Evolutionary conservation across 2,797 vertebrate genomes (phyloP).

Genomic region (Pampus argenteus): DNA sequence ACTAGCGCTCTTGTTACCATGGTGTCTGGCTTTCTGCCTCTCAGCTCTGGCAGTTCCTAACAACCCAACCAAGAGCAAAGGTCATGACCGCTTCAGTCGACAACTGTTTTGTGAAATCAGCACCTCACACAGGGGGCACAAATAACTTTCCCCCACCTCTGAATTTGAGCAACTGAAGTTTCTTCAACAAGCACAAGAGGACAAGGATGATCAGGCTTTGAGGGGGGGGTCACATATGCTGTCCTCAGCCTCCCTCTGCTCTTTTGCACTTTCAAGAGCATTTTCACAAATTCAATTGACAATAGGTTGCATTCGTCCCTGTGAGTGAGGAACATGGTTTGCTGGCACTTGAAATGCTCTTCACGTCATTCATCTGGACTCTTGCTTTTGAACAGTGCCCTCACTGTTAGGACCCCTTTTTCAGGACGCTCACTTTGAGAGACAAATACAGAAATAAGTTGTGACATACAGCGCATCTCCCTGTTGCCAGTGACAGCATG

Average conservation of each 20-base stretch:
- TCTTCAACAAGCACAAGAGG: constrained; percentile 43
- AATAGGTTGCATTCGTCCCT: constrained; percentile 76
- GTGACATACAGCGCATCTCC: constrained; percentile 49
- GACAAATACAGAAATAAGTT: constrained; percentile 62
- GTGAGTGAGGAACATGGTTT: constrained; percentile 68
- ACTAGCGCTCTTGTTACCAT: constrained; percentile 61
- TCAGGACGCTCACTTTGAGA: constrained; percentile 67
- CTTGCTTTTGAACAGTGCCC: constrained; percentile 73
- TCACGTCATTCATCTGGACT: constrained; percentile 62
- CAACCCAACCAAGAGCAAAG: constrained; percentile 67
- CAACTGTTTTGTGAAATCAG: constrained; percentile 79
- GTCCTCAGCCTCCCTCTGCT: constrained; percentile 42
- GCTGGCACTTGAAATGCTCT: constrained; percentile 74
- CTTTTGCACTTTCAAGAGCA: constrained; percentile 49
- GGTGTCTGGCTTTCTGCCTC: constrained; percentile 65
- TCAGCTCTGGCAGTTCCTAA: constrained; percentile 61
- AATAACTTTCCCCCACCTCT: constrained; percentile 75
- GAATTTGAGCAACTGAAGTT: constrained; percentile 55
- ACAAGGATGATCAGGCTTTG: constrained; percentile 39
- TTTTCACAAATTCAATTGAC: constrained; percentile 54
- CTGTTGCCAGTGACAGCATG: constrained; percentile 60
- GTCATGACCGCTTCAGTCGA: constrained; percentile 71
- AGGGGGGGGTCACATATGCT: constrained; percentile 43
- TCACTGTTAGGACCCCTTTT: constrained; percentile 68
- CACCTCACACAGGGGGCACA: constrained; percentile 70